Conservation (phyloP, 2,888 invertebrate genomes). For the Microctonus aethiopoides region DNA sequence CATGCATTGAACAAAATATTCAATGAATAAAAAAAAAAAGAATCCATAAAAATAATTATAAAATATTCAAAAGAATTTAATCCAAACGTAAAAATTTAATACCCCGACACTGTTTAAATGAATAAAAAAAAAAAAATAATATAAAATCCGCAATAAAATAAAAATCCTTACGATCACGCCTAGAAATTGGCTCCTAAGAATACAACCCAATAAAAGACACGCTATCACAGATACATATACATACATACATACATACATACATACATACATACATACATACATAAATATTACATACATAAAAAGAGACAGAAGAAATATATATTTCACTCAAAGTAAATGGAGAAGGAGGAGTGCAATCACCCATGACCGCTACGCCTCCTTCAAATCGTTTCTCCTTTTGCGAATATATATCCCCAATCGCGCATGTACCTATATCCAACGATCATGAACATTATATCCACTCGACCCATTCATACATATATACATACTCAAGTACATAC, state of each 20-base stretch:
- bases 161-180: not conserved
- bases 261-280: no score
- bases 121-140: not conserved
- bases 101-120: no score
- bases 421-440: not conserved
- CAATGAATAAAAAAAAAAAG: no score
- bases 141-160: not conserved
- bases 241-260: no score
- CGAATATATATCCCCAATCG: not conserved
- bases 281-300: no score
- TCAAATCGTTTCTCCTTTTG: conserved; percentile 13
- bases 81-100: no score
- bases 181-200: not conserved
- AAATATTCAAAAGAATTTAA: no score
- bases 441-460: conserved; percentile 27
- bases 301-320: conserved; percentile 18
- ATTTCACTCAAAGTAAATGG: conserved; percentile 26
- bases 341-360: conserved; percentile 22
- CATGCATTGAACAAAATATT: no score
- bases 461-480: not conserved
- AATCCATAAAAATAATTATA: no score
- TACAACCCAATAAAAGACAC: conserved; percentile 14
- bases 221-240: conserved; percentile 24
- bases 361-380: conserved; percentile 24
- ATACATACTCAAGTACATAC: conserved; percentile 8